Evolutionary conservation across 2,888 invertebrate species (phyloP).

Genomic region (Euzophera pinguis): DNA sequence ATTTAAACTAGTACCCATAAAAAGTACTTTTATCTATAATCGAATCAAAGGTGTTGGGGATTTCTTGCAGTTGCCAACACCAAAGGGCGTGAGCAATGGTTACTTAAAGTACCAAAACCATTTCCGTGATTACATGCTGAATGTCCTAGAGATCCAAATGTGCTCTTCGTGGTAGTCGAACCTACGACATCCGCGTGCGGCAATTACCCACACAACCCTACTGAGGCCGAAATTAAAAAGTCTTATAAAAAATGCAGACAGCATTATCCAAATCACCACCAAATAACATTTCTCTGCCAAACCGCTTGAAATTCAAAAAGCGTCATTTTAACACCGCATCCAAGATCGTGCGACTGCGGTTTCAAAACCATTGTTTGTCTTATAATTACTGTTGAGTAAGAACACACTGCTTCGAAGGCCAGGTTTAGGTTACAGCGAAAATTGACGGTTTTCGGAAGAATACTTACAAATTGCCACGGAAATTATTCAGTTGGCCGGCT

Average conservation of each 20-base stretch:
- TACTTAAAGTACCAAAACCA: too few species aligned
- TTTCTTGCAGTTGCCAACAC: too few species aligned
- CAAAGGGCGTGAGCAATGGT: too few species aligned
- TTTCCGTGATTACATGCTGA: too few species aligned
- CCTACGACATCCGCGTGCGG: too few species aligned
- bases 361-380: slow-evolving; percentile 61
- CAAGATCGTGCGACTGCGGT: slow-evolving; percentile 57
- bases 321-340: slow-evolving; percentile 15
- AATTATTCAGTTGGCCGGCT: not conserved
- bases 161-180: too few species aligned
- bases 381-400: slow-evolving; percentile 53
- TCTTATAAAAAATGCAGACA: not conserved
- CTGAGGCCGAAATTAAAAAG: not conserved
- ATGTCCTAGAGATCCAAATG: too few species aligned
- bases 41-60: too few species aligned
- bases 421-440: not conserved
- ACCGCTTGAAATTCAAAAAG: slow-evolving; percentile 2
- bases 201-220: too few species aligned
- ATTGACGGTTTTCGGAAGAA: slow-evolving; percentile 1
- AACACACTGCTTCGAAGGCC: slow-evolving; percentile 22
- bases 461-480: not conserved
- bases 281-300: not conserved
- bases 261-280: not conserved
- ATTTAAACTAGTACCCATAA: too few species aligned
- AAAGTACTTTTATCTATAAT: too few species aligned